Base-by-base conservation (phyloP, 2,797 vertebrate genomes). In the Arrhamphus sclerolepis region DNA sequence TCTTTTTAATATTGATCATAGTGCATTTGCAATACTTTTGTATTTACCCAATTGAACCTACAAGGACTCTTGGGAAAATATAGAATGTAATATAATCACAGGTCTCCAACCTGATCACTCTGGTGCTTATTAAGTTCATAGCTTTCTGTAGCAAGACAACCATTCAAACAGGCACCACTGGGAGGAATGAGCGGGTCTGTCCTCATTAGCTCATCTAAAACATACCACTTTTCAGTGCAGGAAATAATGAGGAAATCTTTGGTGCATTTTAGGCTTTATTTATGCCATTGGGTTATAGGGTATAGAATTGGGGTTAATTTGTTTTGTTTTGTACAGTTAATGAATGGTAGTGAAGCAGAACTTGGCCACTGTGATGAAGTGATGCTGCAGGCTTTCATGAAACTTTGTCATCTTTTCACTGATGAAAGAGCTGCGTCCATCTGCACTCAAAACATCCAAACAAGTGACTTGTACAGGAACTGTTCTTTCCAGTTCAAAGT, bases 391-490 rank as follows among this genome's bases (percentile, higher is more conserved):
- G 39, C 69, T 71, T 73, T 62, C 62, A 61, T 66, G 81, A 62
- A 62, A 78, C 70, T 62, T 77, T 56, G 43, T 59, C 48, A 71
- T 56, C 40, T 70, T 67, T 47, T 44, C 64, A 69, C 58, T 80
- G 67, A 84, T 81, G 69, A 75, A 77, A 78, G 28, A 38, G 34
- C 34, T 38, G 34, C 34, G 4, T 14, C 11, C 13, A 5, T 38
- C 34, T 38, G 34, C 34, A 38, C 34, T 3, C 31, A 39, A n/a
- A n/a, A 34, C 29, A 18, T 58, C 20, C 5, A 22, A 46, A 55
- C 54, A 59, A 49, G 41, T 7, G 5, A 47, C 14, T 47, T 26
- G 7, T 2, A 1, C 18, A 42, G 18, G 3, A 31, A 4, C 22
- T 29, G 19, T 49, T 22, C 20, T 22, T n/a, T 14, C 13, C 19